These are phyloP conservation scores for Pseudorhombus dupliciocellatus DNA, from an alignment of 2,113 vertebrate species.

Conservation along the genomic window DNA sequence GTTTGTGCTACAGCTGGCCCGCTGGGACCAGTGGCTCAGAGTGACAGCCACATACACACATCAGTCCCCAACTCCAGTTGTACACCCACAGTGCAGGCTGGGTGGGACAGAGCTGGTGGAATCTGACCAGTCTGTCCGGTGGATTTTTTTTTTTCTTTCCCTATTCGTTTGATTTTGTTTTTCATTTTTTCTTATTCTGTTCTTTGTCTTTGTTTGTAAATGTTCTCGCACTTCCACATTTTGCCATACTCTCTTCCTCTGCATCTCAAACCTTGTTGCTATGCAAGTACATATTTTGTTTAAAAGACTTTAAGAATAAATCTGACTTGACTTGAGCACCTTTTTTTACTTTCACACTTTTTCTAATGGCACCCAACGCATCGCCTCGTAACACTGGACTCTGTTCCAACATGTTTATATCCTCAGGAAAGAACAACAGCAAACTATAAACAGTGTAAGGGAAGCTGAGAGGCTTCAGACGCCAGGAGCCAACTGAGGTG, in stretches of 20 bases:
- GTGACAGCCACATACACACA: slow-evolving; percentile 65
- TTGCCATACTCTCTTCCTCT: neutral
- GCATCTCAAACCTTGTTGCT: neutral
- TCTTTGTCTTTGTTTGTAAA: no score
- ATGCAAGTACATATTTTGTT: neutral
- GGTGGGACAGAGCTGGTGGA: slow-evolving; percentile 30
- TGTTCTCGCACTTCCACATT: neutral
- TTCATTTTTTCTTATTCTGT: no score
- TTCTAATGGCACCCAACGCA: slow-evolving; percentile 1
- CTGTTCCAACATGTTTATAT: slow-evolving; percentile 81
- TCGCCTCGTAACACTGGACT: slow-evolving; percentile 64
- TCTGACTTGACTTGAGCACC: neutral
- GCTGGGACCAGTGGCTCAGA: slow-evolving; percentile 70
- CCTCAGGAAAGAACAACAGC: slow-evolving; percentile 85
- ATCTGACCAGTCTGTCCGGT: slow-evolving; percentile 24
- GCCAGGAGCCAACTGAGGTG: neutral
- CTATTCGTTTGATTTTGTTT: no score
- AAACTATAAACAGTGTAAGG: slow-evolving; percentile 35
- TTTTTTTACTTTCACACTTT: neutral
- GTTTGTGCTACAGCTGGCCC: slow-evolving; percentile 72
- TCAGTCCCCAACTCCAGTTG: slow-evolving; percentile 52
- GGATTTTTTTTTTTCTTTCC: neutral
- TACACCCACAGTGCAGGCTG: slow-evolving; percentile 31
- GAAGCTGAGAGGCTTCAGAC: slow-evolving; percentile 19
- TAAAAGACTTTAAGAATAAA: neutral